Evolutionary conservation across 1,140 invertebrate species (phyloP).

Genomic region (Sesamia nonagrioides): DNA sequence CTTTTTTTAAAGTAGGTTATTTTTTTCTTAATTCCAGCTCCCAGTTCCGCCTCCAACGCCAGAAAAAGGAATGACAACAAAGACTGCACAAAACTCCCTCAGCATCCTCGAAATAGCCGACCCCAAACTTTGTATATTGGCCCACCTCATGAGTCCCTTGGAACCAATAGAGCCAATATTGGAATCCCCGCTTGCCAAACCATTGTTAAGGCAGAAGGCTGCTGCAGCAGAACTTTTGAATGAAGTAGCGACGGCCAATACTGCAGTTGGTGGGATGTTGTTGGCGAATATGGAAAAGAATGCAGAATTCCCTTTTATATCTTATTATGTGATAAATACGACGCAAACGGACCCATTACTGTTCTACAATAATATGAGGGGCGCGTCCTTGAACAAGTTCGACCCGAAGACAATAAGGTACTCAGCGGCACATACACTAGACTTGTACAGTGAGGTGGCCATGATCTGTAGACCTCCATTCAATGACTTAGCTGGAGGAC

Average conservation of each 20-base stretch:
- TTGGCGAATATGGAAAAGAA: slow-evolving; percentile 96
- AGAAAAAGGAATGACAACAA: slow-evolving; percentile 88
- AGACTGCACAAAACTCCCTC: slow-evolving; percentile 88
- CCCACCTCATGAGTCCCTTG: slow-evolving; percentile 95
- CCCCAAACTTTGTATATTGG: slow-evolving; percentile 94
- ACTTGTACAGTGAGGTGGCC: slow-evolving; percentile 95
- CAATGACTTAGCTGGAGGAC: slow-evolving; percentile 91
- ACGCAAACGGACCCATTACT: slow-evolving; percentile 93
- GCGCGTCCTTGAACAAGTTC: slow-evolving; percentile 93
- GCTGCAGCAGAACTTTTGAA: slow-evolving; percentile 93
- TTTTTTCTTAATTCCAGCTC: slow-evolving; percentile 72
- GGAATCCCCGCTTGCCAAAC: slow-evolving; percentile 93
- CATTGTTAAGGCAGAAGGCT: slow-evolving; percentile 92
- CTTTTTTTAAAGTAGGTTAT: background rate
- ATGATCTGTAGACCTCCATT: slow-evolving; percentile 96
- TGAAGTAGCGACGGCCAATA: slow-evolving; percentile 91
- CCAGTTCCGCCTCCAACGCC: slow-evolving; percentile 87
- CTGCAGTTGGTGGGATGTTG: slow-evolving; percentile 93
- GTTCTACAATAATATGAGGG: slow-evolving; percentile 94
- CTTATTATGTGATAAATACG: slow-evolving; percentile 96
- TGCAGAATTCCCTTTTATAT: slow-evolving; percentile 96
- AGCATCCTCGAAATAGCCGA: slow-evolving; percentile 95
- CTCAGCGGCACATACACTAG: slow-evolving; percentile 94
- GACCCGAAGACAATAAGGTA: slow-evolving; percentile 93
- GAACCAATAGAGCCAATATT: slow-evolving; percentile 94